These are phyloP conservation scores for Sphinx pinastri DNA, from an alignment of 2,888 invertebrate genomes.

Conservation along the genomic window DNA sequence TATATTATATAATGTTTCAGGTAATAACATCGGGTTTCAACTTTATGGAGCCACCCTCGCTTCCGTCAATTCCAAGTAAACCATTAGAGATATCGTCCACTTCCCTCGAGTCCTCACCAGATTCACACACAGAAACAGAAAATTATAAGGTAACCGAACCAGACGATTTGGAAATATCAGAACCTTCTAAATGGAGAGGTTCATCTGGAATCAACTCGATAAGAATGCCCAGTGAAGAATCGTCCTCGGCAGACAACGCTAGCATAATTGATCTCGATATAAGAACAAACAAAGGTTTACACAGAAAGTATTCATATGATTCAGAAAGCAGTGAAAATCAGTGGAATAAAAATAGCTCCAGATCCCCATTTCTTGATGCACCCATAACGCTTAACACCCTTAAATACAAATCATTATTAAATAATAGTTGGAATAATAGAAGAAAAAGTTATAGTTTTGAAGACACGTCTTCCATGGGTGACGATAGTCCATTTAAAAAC, in stretches of 20 bases:
- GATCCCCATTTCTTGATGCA: slow-evolving; percentile 66
- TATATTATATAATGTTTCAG: slow-evolving; percentile 52
- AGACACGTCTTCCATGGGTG: slow-evolving; percentile 68
- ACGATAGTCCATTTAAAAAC: slow-evolving; percentile 64
- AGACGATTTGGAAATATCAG: slow-evolving; percentile 82
- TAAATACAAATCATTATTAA: slow-evolving; percentile 74
- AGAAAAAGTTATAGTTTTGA: slow-evolving; percentile 91
- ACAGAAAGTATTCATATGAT: slow-evolving; percentile 68
- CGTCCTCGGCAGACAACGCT: slow-evolving; percentile 75
- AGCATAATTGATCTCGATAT: slow-evolving; percentile 75
- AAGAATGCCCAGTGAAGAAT: slow-evolving; percentile 86
- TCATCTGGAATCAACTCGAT: slow-evolving; percentile 86
- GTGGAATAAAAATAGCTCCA: slow-evolving; percentile 52
- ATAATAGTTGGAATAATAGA: slow-evolving; percentile 86
- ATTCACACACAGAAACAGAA: slow-evolving; percentile 60
- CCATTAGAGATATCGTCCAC: slow-evolving; percentile 77
- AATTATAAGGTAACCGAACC: slow-evolving; percentile 80
- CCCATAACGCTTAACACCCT: slow-evolving; percentile 70
- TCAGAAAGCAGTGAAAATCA: slow-evolving; percentile 67
- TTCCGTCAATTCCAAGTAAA: slow-evolving; percentile 56
- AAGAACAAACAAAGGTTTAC: slow-evolving; percentile 54
- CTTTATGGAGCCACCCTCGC: slow-evolving; percentile 63
- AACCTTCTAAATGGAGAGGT: slow-evolving; percentile 86
- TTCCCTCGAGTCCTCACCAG: slow-evolving; percentile 66
- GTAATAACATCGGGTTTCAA: slow-evolving; percentile 76